Evolutionary conservation across 1,140 invertebrate genomes (phyloP), one percentile per base, ranked within the genome.

Genomic region (Lepidurus couesii): DNA sequence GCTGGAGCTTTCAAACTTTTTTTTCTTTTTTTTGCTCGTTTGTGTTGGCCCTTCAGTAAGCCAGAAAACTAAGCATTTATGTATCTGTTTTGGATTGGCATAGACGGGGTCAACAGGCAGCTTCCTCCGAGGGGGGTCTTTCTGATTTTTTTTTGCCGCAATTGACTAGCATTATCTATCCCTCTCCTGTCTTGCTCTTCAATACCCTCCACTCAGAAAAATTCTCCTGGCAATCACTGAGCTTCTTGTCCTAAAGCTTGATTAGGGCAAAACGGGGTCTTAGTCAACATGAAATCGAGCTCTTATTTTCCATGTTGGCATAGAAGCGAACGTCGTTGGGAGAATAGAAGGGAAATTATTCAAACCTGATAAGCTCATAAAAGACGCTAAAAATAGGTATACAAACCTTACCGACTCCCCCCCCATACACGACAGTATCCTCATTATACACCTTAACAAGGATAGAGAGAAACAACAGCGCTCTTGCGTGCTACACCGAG

Each of bases 331-430:
- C 53, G 53, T 65, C 53, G 21, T n/a, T 13, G 13, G 21, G 53
- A 65, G 53, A 47, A 47, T 47, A 47, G 45, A 65, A 65, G 7
- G n/a, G 53, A 16, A 65, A 65, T 65, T 65, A 65, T 65, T 65
- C 53, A 65, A n/a, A 65, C 16, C 53, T 65, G 53, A 65, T 65
- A 65, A 65, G 53, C 53, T 65, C 53, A 65, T 21, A 65, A 65
- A 65, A 34, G 53, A 13, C 16, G 53, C 53, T 65, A 65, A 65
- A 65, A 65, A 65, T 65, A 65, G 53, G 53, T 13, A 65, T 21
- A 65, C 53, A 65, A 65, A 65, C n/a, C 13, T 21, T 9, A 16
- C 53, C 13, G 53, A 3, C 53, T 65, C 53, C 16, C 53, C 13
- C 26, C 26, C 26, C 26, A 4, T 3, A 34, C 34, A 4, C 53